These are phyloP conservation scores for Halictus ligatus DNA, from an alignment of 2,888 invertebrate genomes.

Conservation along the genomic window DNA sequence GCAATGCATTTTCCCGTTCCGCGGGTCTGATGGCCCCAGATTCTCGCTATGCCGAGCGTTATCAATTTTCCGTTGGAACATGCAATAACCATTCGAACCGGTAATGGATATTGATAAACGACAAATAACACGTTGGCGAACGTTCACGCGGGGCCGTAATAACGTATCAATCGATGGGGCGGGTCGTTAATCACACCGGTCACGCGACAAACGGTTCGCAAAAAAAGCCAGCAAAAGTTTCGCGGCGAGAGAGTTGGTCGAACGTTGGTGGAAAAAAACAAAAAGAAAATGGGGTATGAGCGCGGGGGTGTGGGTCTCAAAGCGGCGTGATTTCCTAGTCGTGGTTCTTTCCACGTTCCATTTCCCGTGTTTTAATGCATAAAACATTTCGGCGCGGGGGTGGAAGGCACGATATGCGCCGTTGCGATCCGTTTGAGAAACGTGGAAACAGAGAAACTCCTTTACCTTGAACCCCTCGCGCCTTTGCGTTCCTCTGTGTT, in stretches of 20 bases:
- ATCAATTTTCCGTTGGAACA: not conserved
- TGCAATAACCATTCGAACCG: slow-evolving; percentile 6
- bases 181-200: not conserved
- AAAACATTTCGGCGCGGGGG: slow-evolving; percentile 45
- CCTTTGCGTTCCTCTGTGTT: not conserved
- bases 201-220: not conserved
- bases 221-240: not conserved
- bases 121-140: slow-evolving; percentile 6
- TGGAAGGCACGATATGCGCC: slow-evolving; percentile 23
- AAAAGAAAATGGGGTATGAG: not conserved
- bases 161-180: not conserved
- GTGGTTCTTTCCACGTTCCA: slow-evolving; percentile 51
- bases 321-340: slow-evolving; percentile 43
- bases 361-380: slow-evolving; percentile 57
- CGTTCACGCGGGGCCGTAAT: not conserved
- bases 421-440: slow-evolving; percentile 41
- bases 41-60: not conserved
- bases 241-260: slow-evolving; percentile 9
- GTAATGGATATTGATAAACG: slow-evolving; percentile 21
- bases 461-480: slow-evolving; percentile 4
- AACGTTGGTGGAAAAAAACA: not conserved
- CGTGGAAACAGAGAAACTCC: slow-evolving; percentile 23
- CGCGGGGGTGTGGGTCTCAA: slow-evolving; percentile 9
- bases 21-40: not conserved
- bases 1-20: not conserved